A percentile compares a stretch with the other conserved stretches of the same genome.
phyloP scores from a whole-genome alignment of 2,113 vertebrate species.

The Cyanoliseus patagonus region DNA sequence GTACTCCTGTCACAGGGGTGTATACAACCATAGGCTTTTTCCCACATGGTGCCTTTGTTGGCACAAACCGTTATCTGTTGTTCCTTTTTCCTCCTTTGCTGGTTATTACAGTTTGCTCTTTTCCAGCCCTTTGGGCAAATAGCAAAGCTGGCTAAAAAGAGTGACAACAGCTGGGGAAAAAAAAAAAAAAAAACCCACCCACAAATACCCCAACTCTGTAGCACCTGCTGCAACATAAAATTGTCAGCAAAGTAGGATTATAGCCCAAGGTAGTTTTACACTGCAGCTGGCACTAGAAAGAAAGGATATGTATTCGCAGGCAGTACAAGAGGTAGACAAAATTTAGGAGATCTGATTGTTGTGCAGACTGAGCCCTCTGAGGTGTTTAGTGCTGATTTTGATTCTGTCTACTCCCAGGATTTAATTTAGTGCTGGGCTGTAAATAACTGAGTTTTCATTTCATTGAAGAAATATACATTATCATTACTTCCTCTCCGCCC shows the following conservation, averaged over 20 bases:
- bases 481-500: accelerated
- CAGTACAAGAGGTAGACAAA: not conserved
- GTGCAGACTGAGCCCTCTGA: not conserved
- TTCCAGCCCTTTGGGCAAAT: not conserved
- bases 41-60: not conserved
- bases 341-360: not conserved
- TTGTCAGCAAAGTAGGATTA: not conserved
- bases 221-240: conserved; percentile 10
- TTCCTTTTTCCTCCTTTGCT: not conserved
- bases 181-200: not conserved
- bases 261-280: not conserved
- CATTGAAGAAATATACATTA: accelerated
- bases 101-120: not conserved
- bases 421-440: not conserved
- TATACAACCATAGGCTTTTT: not conserved
- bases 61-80: not conserved
- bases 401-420: not conserved
- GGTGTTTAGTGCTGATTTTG: not conserved
- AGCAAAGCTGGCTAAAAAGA: not conserved
- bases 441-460: not conserved
- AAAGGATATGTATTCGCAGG: not conserved
- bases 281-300: conserved; percentile 3
- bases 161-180: not conserved
- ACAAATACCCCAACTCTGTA: not conserved
- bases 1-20: not conserved